A percentile compares a stretch with the other conserved stretches of the same genome.
These are phyloP conservation scores for Nymphicus hollandicus DNA, from an alignment of 2,113 vertebrate genomes.

Conservation along the genomic window DNA sequence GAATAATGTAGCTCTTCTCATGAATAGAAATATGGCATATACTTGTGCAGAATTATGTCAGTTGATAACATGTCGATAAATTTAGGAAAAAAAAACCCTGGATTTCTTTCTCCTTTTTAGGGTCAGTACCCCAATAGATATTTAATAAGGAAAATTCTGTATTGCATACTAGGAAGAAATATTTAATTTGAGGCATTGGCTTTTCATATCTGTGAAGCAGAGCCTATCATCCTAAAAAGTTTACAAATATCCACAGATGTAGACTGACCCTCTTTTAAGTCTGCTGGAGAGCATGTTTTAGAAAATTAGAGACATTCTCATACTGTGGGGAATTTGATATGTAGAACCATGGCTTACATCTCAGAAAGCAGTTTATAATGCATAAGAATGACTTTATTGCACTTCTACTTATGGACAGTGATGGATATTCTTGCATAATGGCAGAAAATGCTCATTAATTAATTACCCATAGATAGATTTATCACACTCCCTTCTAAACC, in stretches of 20 bases:
- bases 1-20: not conserved
- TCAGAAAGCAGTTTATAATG: not conserved
- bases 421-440: not conserved
- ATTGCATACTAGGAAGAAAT: not conserved
- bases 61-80: not conserved
- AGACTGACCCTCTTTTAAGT: not conserved
- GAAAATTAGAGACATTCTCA: not conserved
- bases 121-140: not conserved
- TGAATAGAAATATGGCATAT: not conserved
- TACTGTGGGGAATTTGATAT: not conserved
- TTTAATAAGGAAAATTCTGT: not conserved
- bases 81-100: not conserved
- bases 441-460: not conserved
- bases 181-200: not conserved
- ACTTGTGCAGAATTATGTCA: not conserved
- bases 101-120: fast-evolving
- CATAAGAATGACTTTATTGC: not conserved
- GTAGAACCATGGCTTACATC: not conserved
- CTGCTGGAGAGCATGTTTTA: not conserved
- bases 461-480: not conserved
- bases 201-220: not conserved
- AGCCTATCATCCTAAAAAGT: not conserved
- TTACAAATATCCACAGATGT: fast-evolving
- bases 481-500: not conserved
- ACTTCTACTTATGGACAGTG: not conserved